phyloP scores from a whole-genome alignment of 1,140 invertebrate genomes.

The Episyrphus balteatus region DNA sequence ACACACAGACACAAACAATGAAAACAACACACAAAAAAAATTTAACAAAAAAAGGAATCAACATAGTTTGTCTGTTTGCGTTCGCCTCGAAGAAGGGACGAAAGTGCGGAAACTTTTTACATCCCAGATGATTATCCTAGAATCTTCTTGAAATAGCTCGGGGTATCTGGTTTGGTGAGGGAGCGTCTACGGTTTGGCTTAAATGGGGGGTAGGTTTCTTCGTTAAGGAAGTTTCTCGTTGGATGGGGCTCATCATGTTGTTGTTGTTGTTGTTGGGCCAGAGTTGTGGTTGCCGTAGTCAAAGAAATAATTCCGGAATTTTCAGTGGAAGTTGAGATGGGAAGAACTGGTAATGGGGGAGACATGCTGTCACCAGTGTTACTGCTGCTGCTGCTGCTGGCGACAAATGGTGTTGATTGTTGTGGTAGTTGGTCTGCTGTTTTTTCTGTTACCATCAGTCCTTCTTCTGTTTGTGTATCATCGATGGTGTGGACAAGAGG shows the following conservation, averaged over 20 bases:
- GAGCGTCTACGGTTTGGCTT: constrained; percentile 35
- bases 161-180: constrained; percentile 35
- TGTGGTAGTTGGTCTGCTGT: not conserved
- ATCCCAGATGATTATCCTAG: constrained; percentile 19
- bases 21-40: too few relatives aligned
- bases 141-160: constrained; percentile 37
- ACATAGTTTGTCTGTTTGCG: too few relatives aligned
- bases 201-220: constrained; percentile 27
- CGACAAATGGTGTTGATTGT: too few relatives aligned
- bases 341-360: not conserved
- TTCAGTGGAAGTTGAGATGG: not conserved
- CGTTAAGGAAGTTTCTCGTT: constrained; percentile 29
- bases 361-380: not conserved
- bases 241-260: not conserved
- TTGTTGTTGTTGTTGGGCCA: not conserved
- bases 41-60: too few relatives aligned
- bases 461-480: constrained; percentile 4
- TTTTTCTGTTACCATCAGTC: not conserved
- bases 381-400: constrained; percentile 4
- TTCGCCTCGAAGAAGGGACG: too few relatives aligned
- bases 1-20: too few relatives aligned
- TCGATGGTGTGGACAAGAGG: not conserved
- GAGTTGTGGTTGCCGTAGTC: not conserved
- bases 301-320: not conserved
- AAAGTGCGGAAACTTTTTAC: too few relatives aligned